These are phyloP conservation scores for Tetanocera ferruginea DNA, from an alignment of 2,888 invertebrate species.

Conservation along the genomic window DNA sequence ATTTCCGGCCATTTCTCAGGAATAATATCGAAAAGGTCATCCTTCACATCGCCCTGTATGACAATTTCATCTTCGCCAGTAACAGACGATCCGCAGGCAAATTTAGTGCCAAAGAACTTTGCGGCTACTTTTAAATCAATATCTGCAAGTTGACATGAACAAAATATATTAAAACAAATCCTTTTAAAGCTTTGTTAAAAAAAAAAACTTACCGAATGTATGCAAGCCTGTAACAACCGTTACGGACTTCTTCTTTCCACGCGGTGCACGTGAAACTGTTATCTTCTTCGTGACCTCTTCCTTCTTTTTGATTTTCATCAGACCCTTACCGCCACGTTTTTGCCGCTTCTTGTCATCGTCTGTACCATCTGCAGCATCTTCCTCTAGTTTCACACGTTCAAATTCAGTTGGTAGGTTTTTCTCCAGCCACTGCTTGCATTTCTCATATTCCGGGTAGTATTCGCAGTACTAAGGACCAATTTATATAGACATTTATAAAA, in stretches of 20 bases:
- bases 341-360: conserved; percentile 96
- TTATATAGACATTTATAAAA: background rate
- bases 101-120: conserved; percentile 97
- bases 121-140: conserved; percentile 98
- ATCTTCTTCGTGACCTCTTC: conserved; percentile 90
- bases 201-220: conserved; percentile 82
- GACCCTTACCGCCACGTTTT: conserved; percentile 96
- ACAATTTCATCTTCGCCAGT: conserved; percentile 99
- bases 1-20: conserved; percentile 99
- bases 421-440: conserved; percentile 97
- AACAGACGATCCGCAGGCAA: conserved; percentile 99
- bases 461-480: conserved; percentile 86
- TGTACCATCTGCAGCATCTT: conserved; percentile 75
- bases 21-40: conserved; percentile 97
- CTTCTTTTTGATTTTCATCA: conserved; percentile 95
- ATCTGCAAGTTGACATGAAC: conserved; percentile 73
- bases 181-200: background rate
- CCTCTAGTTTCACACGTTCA: conserved; percentile 81
- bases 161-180: background rate
- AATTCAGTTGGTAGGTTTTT: conserved; percentile 94
- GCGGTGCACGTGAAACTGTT: conserved; percentile 87
- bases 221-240: conserved; percentile 96
- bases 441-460: conserved; percentile 97
- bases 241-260: conserved; percentile 99
- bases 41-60: conserved; percentile 98